These are phyloP conservation scores for Glyptemys insculpta DNA, from an alignment of 2,797 vertebrate species.

Conservation along the genomic window DNA sequence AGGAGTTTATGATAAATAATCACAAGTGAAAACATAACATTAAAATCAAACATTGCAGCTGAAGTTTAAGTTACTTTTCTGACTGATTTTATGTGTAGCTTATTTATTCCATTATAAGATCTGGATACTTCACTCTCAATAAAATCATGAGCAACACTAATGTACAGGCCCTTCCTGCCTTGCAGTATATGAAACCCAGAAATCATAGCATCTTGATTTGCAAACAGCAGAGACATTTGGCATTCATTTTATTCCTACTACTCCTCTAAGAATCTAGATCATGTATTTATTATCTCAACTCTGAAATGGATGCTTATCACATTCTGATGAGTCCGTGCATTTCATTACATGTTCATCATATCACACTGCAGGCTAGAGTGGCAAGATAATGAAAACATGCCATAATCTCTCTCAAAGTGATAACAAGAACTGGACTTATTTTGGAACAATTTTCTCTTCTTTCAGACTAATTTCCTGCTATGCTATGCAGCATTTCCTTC, in stretches of 20 bases:
- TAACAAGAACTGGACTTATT: not conserved
- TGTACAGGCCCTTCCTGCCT: not conserved
- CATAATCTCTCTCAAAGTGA: not conserved
- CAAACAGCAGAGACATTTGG: not conserved
- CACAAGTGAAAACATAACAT: not conserved
- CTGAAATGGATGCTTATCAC: not conserved
- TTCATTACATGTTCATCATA: not conserved
- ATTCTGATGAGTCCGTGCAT: not conserved
- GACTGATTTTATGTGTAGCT: constrained; percentile 17
- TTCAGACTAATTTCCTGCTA: not conserved
- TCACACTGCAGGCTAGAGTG: not conserved
- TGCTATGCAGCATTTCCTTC: no score
- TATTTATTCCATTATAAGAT: constrained; percentile 7
- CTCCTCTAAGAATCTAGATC: not conserved
- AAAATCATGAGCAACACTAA: constrained; percentile 19
- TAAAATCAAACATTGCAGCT: not conserved
- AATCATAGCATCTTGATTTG: not conserved
- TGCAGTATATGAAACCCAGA: constrained; percentile 7
- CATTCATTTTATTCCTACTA: constrained; percentile 15
- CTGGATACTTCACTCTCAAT: not conserved
- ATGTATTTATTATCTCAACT: constrained; percentile 12
- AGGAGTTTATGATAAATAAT: constrained; percentile 25
- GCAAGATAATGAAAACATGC: not conserved
- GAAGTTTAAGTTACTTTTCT: constrained; percentile 23
- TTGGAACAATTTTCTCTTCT: not conserved